These are phyloP conservation scores for Lochmaea capreae DNA, from an alignment of 2,888 invertebrate species.

Conservation along the genomic window DNA sequence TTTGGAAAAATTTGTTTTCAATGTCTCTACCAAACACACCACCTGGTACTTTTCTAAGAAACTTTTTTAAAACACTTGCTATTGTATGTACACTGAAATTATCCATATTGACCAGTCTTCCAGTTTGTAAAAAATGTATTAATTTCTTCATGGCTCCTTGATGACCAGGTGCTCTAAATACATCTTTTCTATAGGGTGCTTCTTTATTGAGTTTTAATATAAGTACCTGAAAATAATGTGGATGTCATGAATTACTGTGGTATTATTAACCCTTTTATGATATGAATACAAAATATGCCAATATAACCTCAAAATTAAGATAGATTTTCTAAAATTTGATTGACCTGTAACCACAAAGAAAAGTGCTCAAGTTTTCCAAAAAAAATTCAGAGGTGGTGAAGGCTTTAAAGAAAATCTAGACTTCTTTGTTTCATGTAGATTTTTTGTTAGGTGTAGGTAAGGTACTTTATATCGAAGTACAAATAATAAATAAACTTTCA, in stretches of 20 bases:
- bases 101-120: conserved; percentile 90
- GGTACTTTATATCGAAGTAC: too few species aligned
- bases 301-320: too few species aligned
- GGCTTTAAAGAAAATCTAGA: too few species aligned
- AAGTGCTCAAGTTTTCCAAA: too few species aligned
- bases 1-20: conserved; percentile 89
- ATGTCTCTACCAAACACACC: conserved; percentile 95
- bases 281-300: too few species aligned
- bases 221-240: conserved; percentile 75
- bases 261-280: not conserved
- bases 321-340: too few species aligned
- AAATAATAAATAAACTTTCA: too few species aligned
- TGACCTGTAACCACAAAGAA: too few species aligned
- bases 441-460: too few species aligned
- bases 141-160: conserved; percentile 95
- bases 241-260: conserved; percentile 65
- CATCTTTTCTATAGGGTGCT: conserved; percentile 92
- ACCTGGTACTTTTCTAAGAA: conserved; percentile 95
- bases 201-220: conserved; percentile 95
- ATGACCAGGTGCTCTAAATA: conserved; percentile 94
- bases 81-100: conserved; percentile 98
- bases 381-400: too few species aligned
- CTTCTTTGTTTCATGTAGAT: too few species aligned
- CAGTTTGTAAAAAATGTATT: conserved; percentile 90
- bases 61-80: conserved; percentile 98